These are phyloP conservation scores for Andrena marginata DNA, from an alignment of 2,888 invertebrate species.

Conservation along the genomic window DNA sequence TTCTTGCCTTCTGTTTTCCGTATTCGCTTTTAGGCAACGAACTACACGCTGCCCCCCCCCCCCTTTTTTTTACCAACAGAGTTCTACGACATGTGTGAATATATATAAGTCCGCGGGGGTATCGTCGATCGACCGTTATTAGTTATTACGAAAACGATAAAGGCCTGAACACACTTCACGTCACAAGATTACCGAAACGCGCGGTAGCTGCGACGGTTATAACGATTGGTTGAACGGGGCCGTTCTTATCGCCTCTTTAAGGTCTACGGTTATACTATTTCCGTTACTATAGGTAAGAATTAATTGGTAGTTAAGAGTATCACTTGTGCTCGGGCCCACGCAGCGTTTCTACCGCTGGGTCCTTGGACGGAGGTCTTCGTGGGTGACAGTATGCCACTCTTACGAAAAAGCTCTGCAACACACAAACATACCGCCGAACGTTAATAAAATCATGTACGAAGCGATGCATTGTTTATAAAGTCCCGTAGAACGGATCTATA, in stretches of 20 bases:
- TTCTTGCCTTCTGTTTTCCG: neutral
- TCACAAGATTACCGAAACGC: conserved; percentile 34
- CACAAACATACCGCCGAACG: neutral
- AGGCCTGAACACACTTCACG: conserved; percentile 65
- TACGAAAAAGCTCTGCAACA: conserved; percentile 63
- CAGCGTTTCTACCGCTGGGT: conserved; percentile 66
- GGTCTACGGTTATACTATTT: conserved; percentile 45
- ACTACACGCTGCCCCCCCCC: too few relatives aligned
- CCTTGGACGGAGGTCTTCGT: conserved; percentile 81
- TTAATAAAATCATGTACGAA: neutral
- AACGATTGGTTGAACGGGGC: conserved; percentile 26
- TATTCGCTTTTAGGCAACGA: too few relatives aligned
- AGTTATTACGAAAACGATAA: conserved; percentile 18
- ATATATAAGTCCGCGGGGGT: conserved; percentile 2
- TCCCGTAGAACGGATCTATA: too few relatives aligned
- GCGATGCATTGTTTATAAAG: too few relatives aligned
- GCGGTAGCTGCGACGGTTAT: conserved; percentile 36
- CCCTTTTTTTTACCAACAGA: too few relatives aligned
- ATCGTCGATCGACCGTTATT: conserved; percentile 38
- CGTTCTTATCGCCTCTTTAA: conserved; percentile 27
- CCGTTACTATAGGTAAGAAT: conserved; percentile 47
- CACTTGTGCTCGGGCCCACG: conserved; percentile 75
- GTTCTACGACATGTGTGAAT: too few relatives aligned
- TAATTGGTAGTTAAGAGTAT: conserved; percentile 70
- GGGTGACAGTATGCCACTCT: conserved; percentile 62